These are phyloP conservation scores for Rhynchonema sp. DNA, from an alignment of 2,888 invertebrate species.

Conservation along the genomic window DNA sequence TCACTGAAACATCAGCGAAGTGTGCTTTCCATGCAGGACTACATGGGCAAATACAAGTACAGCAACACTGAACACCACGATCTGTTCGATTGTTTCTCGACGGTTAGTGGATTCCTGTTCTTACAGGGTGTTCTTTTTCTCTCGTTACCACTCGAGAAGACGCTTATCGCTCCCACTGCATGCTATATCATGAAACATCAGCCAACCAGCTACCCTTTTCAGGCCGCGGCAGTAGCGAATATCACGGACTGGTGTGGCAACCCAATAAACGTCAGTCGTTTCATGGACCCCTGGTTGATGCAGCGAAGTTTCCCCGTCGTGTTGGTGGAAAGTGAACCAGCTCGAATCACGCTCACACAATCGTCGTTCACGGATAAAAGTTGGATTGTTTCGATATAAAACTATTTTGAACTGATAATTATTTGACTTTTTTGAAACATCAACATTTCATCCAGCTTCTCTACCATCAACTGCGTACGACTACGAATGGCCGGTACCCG, in stretches of 20 bases:
- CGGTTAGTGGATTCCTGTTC: too few relatives aligned
- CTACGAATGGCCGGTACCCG: background rate
- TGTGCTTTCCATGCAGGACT: too few relatives aligned
- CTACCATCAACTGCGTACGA: background rate
- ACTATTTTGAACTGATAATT: too few relatives aligned
- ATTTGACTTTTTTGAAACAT: too few relatives aligned
- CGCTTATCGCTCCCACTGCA: too few relatives aligned
- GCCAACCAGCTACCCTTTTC: background rate
- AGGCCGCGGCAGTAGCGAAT: slow-evolving; percentile 6
- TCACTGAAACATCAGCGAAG: too few relatives aligned
- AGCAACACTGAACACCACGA: background rate
- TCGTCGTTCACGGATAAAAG: slow-evolving; percentile 7
- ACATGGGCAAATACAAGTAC: background rate
- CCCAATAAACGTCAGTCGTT: slow-evolving; percentile 8
- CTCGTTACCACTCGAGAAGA: too few relatives aligned
- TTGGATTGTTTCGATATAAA: too few relatives aligned
- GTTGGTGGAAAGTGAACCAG: slow-evolving; percentile 7
- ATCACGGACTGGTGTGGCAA: slow-evolving; percentile 11
- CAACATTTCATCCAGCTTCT: background rate
- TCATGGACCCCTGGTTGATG: slow-evolving; percentile 11
- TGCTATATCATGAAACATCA: too few relatives aligned
- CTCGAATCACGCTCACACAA: slow-evolving; percentile 7
- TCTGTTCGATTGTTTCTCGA: background rate
- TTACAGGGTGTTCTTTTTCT: too few relatives aligned
- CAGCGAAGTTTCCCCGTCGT: slow-evolving; percentile 12